Evolutionary conservation across 2,797 vertebrate genomes (phyloP), one percentile per base, ranked within the genome.

Genomic region (Iguana delicatissima): DNA sequence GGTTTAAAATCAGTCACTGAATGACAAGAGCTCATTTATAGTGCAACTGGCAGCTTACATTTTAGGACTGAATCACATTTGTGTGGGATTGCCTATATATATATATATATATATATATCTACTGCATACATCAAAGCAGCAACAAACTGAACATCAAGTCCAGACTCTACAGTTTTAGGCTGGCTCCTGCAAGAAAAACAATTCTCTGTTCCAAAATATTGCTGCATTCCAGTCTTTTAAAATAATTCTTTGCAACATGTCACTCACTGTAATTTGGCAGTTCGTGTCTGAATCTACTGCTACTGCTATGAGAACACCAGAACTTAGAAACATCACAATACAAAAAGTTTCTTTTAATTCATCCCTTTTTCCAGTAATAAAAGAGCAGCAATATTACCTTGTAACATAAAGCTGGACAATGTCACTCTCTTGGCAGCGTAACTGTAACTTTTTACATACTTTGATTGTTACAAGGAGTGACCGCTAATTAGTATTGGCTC

Each of bases 1-100:
- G 72, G 42, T 89, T 96, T 18, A 67, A 96, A 95, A 95, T 95
- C 86, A 96, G 55, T 89, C 84, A 80, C 73, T 77, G 77, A 88
- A 93, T 90, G 26, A 92, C 91, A 90, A 96, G 77, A 92, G 69
- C 57, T 90, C 91, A 92, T 93, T 92, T 95, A 92, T 93, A 93
- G 80, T 79, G 62, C 88, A 91, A 69, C 79, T 46, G 89, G 1
- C 87, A 64, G 86, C 62, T 69, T 82, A 85, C 64, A 85, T 93
- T 92, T 1, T 90, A 95, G 4, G 4, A 84, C 77, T 90, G 67
- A 62, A 90, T 86, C 81, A 91, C 81, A 94, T 96, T 94, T 94
- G 91, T 89, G 93, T 88, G 84, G 86, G 55, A 89, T 32, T 90
- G 72, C 32, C 80, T 92, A 67, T 52, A 10, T 52, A 10, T 52